Evolutionary conservation across 1,140 invertebrate genomes (phyloP), one percentile per base, ranked within the genome.

Genomic region (Potamilus streckersoni): DNA sequence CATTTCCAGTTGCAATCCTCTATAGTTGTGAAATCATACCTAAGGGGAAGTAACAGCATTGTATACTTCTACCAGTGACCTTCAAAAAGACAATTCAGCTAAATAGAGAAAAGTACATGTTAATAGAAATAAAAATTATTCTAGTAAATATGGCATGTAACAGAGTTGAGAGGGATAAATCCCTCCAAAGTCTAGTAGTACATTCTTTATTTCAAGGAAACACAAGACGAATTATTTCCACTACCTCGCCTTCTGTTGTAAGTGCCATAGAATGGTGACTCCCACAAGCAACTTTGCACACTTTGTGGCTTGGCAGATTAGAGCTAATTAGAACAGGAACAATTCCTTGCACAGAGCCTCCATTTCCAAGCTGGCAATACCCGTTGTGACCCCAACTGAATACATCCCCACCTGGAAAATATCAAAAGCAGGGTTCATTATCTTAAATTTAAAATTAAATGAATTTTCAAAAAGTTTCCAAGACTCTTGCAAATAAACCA

Each of bases 341-440:
- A 4, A 91, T 82, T 56, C 90, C 90, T 85, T 93, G 92, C 85
- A 91, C 92, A 2, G 92, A 91, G 8, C 91, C 91, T 60, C 92
- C 92, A 82, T 93, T 93, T 66, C 93, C 93, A 17, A 94, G 86
- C 87, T 91, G 89, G 80, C 91, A 92, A 79, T 93, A 93, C 13
- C 91, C 92, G 90, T 94, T 94, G 83, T 93, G 92, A 23, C 93
- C 93, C 93, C 93, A 94, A 58, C 92, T 92, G 85, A 92, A 94
- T 67, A 93, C 86, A 77, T 93, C 91, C 71, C 93, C 93, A 80
- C 85, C 91, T 76, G 77, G 1, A 75, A 73, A 63, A 19, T 63
- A 69, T 16, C 11, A 12, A 11, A 19, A 15, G 0, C 20, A 38
- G 17, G 17, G 19, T 19, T 27, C 31, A 67, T 38, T 67, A 8